Conservation (phyloP, 2,888 invertebrate genomes). For the Limulus polyphemus region DNA sequence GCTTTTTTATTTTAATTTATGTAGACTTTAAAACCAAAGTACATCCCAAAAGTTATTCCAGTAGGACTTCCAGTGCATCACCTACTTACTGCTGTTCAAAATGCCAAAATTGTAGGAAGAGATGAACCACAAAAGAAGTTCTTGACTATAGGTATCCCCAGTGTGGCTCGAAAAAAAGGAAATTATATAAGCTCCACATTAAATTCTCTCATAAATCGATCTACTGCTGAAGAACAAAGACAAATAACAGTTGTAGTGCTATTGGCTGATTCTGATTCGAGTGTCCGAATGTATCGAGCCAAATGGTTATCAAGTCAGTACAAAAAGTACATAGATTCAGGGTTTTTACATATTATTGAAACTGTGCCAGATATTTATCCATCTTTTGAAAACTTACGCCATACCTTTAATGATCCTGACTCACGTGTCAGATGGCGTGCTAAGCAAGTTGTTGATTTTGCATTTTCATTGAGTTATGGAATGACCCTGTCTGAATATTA, state of each 20-base stretch:
- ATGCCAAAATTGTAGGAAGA: conserved; percentile 6
- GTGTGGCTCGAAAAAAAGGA: conserved; percentile 34
- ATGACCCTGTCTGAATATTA: conserved; percentile 33
- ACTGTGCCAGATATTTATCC: conserved; percentile 30
- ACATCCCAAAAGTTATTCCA: no score
- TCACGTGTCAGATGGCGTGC: conserved; percentile 36
- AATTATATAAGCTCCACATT: conserved; percentile 36
- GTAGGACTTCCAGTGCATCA: no score
- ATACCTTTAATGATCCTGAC: conserved; percentile 34
- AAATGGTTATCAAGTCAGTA: conserved; percentile 25
- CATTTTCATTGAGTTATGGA: conserved; percentile 34
- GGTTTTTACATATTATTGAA: conserved; percentile 35
- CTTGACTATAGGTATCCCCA: conserved; percentile 38
- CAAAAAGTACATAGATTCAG: conserved; percentile 29
- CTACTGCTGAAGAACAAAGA: conserved; percentile 29
- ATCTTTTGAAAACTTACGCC: conserved; percentile 28
- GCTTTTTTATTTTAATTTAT: no score
- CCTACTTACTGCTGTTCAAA: no score
- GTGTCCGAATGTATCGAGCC: conserved; percentile 25
- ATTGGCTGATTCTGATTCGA: conserved; percentile 34
- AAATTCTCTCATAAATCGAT: conserved; percentile 34
- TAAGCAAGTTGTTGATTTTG: conserved; percentile 38
- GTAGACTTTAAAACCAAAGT: no score
- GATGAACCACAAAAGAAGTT: conserved; percentile 28
- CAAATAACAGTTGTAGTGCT: conserved; percentile 35